Conservation (phyloP, 53 echinoderm and acorn worm species). For the Hippasteria phrygiana region DNA sequence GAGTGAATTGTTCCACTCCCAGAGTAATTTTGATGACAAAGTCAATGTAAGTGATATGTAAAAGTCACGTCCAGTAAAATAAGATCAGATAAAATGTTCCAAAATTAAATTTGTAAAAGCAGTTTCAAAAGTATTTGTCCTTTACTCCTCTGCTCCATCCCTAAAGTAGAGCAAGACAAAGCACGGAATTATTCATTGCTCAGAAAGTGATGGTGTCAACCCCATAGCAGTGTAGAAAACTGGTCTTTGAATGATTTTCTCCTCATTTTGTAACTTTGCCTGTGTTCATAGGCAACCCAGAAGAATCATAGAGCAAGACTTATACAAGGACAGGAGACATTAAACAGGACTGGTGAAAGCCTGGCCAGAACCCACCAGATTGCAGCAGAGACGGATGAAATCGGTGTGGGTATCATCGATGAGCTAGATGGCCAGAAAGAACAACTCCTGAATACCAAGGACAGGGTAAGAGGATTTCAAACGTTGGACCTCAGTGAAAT, state of each 20-base stretch:
- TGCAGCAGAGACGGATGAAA: conserved; percentile 91
- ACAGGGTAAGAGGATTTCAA: conserved; percentile 72
- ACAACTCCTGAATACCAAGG: conserved; percentile 92
- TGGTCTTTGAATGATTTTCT: neutral
- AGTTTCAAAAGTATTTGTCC: too few species aligned
- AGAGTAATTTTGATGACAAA: conserved; percentile 63
- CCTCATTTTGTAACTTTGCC: neutral
- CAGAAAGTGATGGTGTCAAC: too few species aligned
- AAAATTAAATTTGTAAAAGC: too few species aligned
- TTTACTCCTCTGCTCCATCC: too few species aligned
- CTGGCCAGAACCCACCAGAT: conserved; percentile 87
- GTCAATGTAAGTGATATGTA: conserved; percentile 72
- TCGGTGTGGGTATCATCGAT: conserved; percentile 94
- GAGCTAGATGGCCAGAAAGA: conserved; percentile 97
- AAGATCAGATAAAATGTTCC: too few species aligned
- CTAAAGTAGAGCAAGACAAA: too few species aligned
- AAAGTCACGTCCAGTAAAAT: too few species aligned
- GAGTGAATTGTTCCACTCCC: conserved; percentile 69
- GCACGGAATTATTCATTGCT: too few species aligned
- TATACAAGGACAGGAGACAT: conserved; percentile 83
- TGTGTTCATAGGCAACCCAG: conserved; percentile 69
- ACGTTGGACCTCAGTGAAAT: too few species aligned
- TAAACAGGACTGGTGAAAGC: conserved; percentile 82
- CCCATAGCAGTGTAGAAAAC: too few species aligned
- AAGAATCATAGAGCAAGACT: conserved; percentile 73